Percentiles rank a stretch among this genome's conserved stretches.
Conservation (phyloP, 2,888 invertebrate species). For the Rhodophaea formosa region DNA sequence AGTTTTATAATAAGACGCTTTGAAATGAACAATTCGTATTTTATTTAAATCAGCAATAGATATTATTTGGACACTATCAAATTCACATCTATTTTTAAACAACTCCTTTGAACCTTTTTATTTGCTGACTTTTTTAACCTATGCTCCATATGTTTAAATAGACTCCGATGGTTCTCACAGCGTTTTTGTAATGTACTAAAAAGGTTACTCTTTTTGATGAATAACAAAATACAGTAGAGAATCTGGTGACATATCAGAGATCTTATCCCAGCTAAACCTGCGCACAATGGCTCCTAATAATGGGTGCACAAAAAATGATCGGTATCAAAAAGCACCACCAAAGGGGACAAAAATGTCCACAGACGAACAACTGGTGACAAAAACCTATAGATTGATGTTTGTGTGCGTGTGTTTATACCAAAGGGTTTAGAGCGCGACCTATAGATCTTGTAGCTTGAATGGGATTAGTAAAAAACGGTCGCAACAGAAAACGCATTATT, state of each 20-base stretch:
- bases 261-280: constrained; percentile 76
- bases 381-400: constrained; percentile 53
- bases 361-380: constrained; percentile 57
- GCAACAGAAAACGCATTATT: constrained; percentile 63
- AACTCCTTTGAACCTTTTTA: constrained; percentile 10
- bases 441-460: constrained; percentile 65
- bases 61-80: background rate
- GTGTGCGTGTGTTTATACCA: constrained; percentile 58
- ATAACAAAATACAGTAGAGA: constrained; percentile 61
- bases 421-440: constrained; percentile 64
- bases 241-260: constrained; percentile 76
- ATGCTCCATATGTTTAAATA: constrained; percentile 9
- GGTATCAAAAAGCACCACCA: constrained; percentile 71
- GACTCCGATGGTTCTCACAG: constrained; percentile 11
- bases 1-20: constrained; percentile 62
- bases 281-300: constrained; percentile 75
- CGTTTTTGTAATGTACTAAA: constrained; percentile 58
- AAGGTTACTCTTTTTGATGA: constrained; percentile 67
- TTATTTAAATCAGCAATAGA: constrained; percentile 38
- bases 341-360: constrained; percentile 73
- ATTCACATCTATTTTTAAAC: background rate
- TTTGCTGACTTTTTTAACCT: constrained; percentile 21
- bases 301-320: constrained; percentile 75
- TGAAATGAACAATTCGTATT: constrained; percentile 39
- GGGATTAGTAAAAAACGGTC: constrained; percentile 62